Evolutionary conservation across 1,140 invertebrate genomes (phyloP).

Genomic region (Meloidogyne chitwoodi): DNA sequence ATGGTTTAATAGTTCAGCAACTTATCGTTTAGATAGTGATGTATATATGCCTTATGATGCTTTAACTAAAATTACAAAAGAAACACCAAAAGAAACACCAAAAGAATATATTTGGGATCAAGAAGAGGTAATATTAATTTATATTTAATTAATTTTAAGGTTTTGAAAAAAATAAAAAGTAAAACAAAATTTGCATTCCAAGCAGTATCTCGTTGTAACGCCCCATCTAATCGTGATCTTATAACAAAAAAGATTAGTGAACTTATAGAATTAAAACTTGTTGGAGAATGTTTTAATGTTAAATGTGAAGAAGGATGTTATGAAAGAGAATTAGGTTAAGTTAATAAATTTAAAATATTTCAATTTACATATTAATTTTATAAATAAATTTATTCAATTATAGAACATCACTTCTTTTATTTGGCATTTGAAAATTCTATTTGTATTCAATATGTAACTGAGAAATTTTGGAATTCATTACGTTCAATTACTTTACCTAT

Average conservation of each 20-base stretch:
- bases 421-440: constrained; percentile 60
- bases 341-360: no score
- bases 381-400: neutral
- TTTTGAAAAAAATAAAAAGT: neutral
- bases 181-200: constrained; percentile 10
- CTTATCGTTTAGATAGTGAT: constrained; percentile 19
- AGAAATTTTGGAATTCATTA: constrained; percentile 50
- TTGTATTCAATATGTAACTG: constrained; percentile 60
- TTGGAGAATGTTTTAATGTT: neutral
- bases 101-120: constrained; percentile 1
- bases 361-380: neutral
- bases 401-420: constrained; percentile 45
- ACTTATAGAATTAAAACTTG: neutral
- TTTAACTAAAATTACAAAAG: constrained; percentile 3
- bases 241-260: neutral
- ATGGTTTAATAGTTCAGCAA: constrained; percentile 17
- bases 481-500: constrained; percentile 9
- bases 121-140: no score
- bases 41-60: neutral
- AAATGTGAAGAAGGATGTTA: neutral
- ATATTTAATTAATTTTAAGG: neutral
- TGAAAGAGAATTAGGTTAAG: neutral
- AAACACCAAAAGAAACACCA: neutral
- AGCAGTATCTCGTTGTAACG: constrained; percentile 4
- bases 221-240: neutral